These are phyloP conservation scores for Phataginus tricuspis DNA, from an alignment of 2,797 vertebrate species.

Conservation along the genomic window DNA sequence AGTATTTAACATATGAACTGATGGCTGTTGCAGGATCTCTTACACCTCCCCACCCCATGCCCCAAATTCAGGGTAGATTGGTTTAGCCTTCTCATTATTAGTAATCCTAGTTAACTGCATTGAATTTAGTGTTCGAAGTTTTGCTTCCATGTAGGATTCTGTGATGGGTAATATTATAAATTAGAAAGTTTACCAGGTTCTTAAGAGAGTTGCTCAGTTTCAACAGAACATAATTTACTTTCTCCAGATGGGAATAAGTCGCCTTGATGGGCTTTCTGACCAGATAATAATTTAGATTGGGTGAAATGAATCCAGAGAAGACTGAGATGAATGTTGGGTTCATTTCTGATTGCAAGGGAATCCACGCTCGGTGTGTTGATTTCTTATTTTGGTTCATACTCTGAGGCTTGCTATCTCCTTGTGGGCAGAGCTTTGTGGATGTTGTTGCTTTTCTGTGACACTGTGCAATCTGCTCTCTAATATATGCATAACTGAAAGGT, in stretches of 20 bases:
- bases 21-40: constrained; percentile 12
- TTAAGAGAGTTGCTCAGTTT: constrained; percentile 21
- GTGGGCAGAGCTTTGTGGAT: constrained; percentile 49
- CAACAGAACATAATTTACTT: neutral
- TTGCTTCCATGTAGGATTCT: constrained; percentile 62
- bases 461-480: constrained; percentile 40
- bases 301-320: constrained; percentile 42
- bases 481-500: constrained; percentile 51
- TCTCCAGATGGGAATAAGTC: constrained; percentile 41
- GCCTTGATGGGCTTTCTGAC: constrained; percentile 32
- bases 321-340: constrained; percentile 32
- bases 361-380: neutral
- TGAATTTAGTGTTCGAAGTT: constrained; percentile 70
- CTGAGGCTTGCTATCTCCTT: constrained; percentile 40
- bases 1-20: constrained; percentile 53
- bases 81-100: constrained; percentile 63
- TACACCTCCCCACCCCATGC: neutral
- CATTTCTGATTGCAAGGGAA: constrained; percentile 50
- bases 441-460: neutral
- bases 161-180: constrained; percentile 36
- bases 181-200: constrained; percentile 59
- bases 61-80: constrained; percentile 56
- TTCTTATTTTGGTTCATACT: constrained; percentile 48
- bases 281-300: constrained; percentile 49
- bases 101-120: constrained; percentile 61